Evolutionary conservation across 2,113 vertebrate genomes (phyloP).

Genomic region (Mormyrus lacerda): DNA sequence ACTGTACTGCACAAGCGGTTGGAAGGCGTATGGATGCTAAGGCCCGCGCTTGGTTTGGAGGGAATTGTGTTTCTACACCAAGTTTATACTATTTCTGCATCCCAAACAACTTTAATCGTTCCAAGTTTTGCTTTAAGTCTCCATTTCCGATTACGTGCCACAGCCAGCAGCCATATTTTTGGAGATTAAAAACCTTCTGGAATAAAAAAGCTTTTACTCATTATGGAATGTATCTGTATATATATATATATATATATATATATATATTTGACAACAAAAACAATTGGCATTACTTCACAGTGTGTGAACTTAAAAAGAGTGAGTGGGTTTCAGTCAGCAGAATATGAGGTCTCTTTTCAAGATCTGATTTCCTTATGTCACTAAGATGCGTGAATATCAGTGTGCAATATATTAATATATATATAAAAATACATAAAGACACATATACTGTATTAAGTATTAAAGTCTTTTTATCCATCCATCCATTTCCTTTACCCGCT

Average conservation of each 20-base stretch:
- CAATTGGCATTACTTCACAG: neutral
- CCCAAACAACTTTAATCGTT: neutral
- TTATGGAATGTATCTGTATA: neutral
- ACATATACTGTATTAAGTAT: neutral
- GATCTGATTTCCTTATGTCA: neutral
- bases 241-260: neutral
- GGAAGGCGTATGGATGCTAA: neutral
- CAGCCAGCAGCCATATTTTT: neutral
- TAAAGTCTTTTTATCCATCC: neutral
- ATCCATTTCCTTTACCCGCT: neutral
- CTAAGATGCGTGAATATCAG: neutral
- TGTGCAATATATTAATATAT: neutral
- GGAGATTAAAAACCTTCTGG: neutral
- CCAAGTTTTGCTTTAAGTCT: neutral
- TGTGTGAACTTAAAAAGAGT: neutral
- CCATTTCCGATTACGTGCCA: neutral
- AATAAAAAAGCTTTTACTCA: neutral
- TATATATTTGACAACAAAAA: neutral
- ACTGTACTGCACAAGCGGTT: neutral
- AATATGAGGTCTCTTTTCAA: neutral
- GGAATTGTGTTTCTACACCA: neutral
- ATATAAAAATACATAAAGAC: neutral
- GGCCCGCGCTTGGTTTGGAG: neutral
- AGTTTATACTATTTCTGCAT: neutral
- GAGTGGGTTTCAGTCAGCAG: neutral